These are phyloP conservation scores for Stichopus horrens DNA, from an alignment of 53 echinoderm and acorn worm species.

Conservation along the genomic window DNA sequence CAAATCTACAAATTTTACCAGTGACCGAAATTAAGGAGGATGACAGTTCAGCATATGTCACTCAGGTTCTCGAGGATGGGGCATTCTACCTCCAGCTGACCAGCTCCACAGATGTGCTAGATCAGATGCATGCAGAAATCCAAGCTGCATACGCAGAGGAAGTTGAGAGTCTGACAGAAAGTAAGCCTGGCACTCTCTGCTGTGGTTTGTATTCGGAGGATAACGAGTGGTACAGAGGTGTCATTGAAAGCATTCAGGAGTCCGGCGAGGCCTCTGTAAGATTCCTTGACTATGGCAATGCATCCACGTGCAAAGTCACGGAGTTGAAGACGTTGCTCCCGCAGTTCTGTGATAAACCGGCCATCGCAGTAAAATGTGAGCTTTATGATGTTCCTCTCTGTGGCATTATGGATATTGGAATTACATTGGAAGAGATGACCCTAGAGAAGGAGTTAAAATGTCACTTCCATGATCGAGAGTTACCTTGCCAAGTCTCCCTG, in stretches of 20 bases:
- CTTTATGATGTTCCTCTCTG: conserved; percentile 46
- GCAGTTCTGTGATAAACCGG: conserved; percentile 58
- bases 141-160: conserved; percentile 62
- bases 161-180: background rate
- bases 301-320: conserved; percentile 55
- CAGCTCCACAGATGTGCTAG: conserved; percentile 61
- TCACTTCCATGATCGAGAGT: conserved; percentile 53
- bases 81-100: conserved; percentile 69
- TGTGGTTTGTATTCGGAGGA: conserved; percentile 84
- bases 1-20: conserved; percentile 48
- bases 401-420: conserved; percentile 44
- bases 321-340: conserved; percentile 63
- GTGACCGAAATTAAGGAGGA: conserved; percentile 23
- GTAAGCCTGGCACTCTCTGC: conserved; percentile 47
- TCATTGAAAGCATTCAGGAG: conserved; percentile 53
- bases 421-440: conserved; percentile 46
- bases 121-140: conserved; percentile 57
- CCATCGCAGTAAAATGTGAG: conserved; percentile 71
- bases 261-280: conserved; percentile 57
- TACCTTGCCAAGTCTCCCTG: conserved; percentile 65
- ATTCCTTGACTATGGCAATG: conserved; percentile 96
- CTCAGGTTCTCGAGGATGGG: conserved; percentile 64
- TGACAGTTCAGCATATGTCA: conserved; percentile 59
- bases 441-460: conserved; percentile 70
- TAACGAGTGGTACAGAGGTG: conserved; percentile 83